Evolutionary conservation across 2,113 vertebrate species (phyloP), one percentile per base, ranked within the genome.

Genomic region (Callopanchax toddi): DNA sequence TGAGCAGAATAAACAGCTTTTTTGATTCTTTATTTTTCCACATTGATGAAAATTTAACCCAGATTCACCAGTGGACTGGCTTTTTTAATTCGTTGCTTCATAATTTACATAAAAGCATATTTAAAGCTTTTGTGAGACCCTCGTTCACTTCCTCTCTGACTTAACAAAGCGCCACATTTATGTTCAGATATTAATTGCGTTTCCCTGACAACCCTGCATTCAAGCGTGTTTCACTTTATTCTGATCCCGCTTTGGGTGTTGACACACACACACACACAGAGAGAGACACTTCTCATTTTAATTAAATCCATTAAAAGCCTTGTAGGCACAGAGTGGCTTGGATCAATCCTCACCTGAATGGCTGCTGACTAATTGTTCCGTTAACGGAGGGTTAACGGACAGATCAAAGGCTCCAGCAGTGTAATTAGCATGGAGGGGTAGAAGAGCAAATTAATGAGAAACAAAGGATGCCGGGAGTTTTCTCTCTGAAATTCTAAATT

Each of bases 221-320:
- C 71, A 60, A 65, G 66, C 60, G 54, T 60, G 59, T 70, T 78
- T 74, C 66, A 49, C 74, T 76, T 71, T 76, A 76, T 58, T 73
- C 65, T 21, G 67, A 72, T 76, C 55, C 60, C 52, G 55, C 70
- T 69, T 36, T 71, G 51, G 48, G 60, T 75, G 44, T 43, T 51
- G 26, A 60, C 60, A 63, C 49, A 68, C 62, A 42, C 44, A 58
- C 42, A 52, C 67, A 49, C 61, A 74, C 48, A 55, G 54, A 49
- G 54, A 68, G 65, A 55, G 60, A n/a, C 52, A 57, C 71, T 29
- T 45, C 37, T n/a, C 71, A 53, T 70, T 87, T 90, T 89, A 90
- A 92, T 92, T 90, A 90, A 84, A 87, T 79, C 74, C 87, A 91
- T 92, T 91, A 89, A 90, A 85, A 86, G 89, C 79, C 80, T 76